These are phyloP conservation scores for Takifugu ocellatus DNA, from an alignment of 2,797 vertebrate species.

Conservation along the genomic window DNA sequence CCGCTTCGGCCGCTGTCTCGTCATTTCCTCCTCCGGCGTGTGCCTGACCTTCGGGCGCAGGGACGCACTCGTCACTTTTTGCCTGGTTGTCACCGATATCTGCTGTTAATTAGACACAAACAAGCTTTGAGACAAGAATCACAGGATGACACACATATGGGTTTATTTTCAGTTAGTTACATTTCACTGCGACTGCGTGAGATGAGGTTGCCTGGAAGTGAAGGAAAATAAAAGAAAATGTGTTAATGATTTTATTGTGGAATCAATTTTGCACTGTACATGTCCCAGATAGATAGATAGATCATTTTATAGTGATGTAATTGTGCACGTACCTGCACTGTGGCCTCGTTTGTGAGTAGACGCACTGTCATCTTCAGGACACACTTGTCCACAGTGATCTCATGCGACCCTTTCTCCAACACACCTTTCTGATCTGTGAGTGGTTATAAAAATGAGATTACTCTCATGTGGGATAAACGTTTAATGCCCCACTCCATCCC, in stretches of 20 bases:
- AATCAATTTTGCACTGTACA: too few relatives aligned
- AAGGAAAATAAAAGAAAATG: too few relatives aligned
- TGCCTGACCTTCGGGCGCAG: conserved; percentile 1
- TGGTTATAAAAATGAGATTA: not conserved
- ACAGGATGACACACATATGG: too few relatives aligned
- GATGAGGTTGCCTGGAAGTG: too few relatives aligned
- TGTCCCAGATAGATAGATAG: too few relatives aligned
- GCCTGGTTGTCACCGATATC: conserved; percentile 1
- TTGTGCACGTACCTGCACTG: conserved; percentile 24
- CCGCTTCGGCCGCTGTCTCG: conserved; percentile 26
- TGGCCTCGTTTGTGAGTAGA: conserved; percentile 10
- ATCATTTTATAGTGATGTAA: not conserved
- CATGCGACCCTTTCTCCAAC: conserved; percentile 54
- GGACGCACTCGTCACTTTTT: not conserved
- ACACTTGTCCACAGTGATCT: conserved; percentile 41
- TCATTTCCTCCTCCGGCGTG: conserved; percentile 4
- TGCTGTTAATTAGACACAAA: conserved; percentile 22
- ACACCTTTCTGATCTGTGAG: conserved; percentile 61
- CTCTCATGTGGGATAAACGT: not conserved
- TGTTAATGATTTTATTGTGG: too few relatives aligned
- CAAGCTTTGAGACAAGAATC: too few relatives aligned
- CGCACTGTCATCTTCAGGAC: conserved; percentile 54
- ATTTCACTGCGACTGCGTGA: too few relatives aligned
- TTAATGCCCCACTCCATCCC: too few relatives aligned
- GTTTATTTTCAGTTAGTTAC: too few relatives aligned